Evolutionary conservation across 2,888 invertebrate species (phyloP).

Genomic region (Melangyna quadrimaculata): DNA sequence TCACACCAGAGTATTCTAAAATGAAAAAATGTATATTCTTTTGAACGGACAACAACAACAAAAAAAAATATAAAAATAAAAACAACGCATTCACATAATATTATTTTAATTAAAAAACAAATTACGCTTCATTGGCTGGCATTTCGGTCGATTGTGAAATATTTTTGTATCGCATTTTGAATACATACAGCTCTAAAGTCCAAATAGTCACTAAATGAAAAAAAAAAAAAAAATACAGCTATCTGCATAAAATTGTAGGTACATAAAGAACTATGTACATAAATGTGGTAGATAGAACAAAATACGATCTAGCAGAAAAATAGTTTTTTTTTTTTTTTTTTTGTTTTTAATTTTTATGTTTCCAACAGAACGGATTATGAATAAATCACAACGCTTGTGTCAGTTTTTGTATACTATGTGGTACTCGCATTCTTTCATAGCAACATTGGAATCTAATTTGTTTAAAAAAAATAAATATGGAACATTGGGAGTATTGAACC

Average conservation of each 20-base stretch:
- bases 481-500: background rate
- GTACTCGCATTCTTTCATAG: background rate
- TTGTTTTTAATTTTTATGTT: background rate
- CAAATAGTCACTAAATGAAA: constrained; percentile 5
- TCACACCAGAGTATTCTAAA: constrained; percentile 47
- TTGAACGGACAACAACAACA: background rate
- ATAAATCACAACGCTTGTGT: constrained; percentile 40
- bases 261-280: background rate
- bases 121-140: constrained; percentile 61
- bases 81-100: constrained; percentile 17
- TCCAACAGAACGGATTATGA: constrained; percentile 44
- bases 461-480: background rate
- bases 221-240: background rate
- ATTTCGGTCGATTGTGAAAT: constrained; percentile 33
- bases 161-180: background rate
- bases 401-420: constrained; percentile 12
- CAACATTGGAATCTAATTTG: background rate
- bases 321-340: too few relatives aligned
- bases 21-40: constrained; percentile 52
- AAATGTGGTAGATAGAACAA: too few relatives aligned
- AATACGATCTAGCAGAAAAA: too few relatives aligned
- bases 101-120: constrained; percentile 68
- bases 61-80: background rate
- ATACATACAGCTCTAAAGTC: background rate
- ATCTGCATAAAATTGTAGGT: background rate